These are phyloP conservation scores for Acipenser transmontanus DNA, from an alignment of 2,797 vertebrate species.

Conservation along the genomic window DNA sequence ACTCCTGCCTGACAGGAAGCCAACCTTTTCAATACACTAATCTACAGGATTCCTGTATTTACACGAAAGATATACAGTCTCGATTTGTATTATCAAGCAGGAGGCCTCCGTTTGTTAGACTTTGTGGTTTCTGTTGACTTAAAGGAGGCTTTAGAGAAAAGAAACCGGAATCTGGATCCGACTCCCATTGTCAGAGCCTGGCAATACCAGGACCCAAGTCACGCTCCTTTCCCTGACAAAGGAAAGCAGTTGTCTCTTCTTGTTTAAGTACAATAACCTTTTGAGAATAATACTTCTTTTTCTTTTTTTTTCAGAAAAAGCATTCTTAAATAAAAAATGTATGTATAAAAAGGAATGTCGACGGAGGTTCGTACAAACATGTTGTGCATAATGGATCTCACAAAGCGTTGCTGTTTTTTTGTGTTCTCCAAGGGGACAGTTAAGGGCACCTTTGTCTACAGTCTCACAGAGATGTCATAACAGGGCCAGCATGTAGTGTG, in stretches of 20 bases:
- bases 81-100: constrained; percentile 31
- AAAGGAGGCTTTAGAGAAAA: constrained; percentile 42
- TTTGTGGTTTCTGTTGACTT: constrained; percentile 43
- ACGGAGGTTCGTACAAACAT: too few species aligned
- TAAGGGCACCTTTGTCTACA: too few species aligned
- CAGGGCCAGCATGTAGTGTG: too few species aligned
- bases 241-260: neutral
- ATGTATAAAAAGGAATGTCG: too few species aligned
- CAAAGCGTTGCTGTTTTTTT: too few species aligned
- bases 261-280: constrained; percentile 13
- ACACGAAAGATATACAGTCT: constrained; percentile 25
- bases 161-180: constrained; percentile 55
- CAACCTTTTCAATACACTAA: constrained; percentile 24
- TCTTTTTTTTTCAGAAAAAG: neutral
- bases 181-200: constrained; percentile 44
- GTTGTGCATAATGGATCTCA: too few species aligned
- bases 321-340: too few species aligned
- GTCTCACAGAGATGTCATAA: too few species aligned
- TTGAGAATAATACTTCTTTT: constrained; percentile 6
- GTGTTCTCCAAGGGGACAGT: too few species aligned
- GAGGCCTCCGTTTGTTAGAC: constrained; percentile 40
- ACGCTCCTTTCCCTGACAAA: too few species aligned
- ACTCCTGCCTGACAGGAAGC: constrained; percentile 20
- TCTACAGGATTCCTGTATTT: constrained; percentile 23
- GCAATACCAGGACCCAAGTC: neutral